Conservation (phyloP, 2,797 vertebrate genomes). For the Lycodopsis pacificus region DNA sequence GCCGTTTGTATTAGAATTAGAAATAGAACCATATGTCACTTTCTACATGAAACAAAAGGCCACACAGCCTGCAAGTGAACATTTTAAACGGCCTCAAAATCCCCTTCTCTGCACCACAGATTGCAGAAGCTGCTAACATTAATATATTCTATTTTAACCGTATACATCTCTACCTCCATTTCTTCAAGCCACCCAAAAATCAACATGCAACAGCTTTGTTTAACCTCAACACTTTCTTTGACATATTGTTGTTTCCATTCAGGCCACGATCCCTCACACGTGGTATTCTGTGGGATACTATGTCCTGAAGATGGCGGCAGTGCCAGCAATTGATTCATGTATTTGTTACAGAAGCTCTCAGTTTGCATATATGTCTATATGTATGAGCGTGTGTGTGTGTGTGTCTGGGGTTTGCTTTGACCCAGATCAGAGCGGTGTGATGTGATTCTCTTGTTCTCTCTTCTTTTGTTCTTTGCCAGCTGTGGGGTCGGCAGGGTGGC, state of each 20-base stretch:
- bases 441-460: constrained; percentile 47
- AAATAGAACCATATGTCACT: background rate
- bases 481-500: constrained; percentile 30
- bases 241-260: constrained; percentile 16
- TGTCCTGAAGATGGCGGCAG: constrained; percentile 31
- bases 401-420: constrained; percentile 55
- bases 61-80: constrained; percentile 14
- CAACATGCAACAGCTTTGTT: constrained; percentile 13
- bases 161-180: constrained; percentile 14
- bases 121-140: background rate
- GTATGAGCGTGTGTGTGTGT: background rate
- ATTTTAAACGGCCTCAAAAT: constrained; percentile 1
- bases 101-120: background rate
- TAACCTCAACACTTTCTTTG: constrained; percentile 15
- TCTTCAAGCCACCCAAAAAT: background rate
- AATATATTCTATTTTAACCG: background rate
- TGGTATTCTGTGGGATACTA: constrained; percentile 3
- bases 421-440: constrained; percentile 59
- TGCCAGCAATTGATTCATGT: constrained; percentile 38
- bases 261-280: too few species aligned
- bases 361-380: constrained; percentile 46
- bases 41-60: constrained; percentile 17
- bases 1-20: background rate
- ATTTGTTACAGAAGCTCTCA: constrained; percentile 41
- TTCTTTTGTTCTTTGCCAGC: constrained; percentile 50